Conservation (phyloP, 1,140 invertebrate species). For the Ceratosolen fusciceps region DNA sequence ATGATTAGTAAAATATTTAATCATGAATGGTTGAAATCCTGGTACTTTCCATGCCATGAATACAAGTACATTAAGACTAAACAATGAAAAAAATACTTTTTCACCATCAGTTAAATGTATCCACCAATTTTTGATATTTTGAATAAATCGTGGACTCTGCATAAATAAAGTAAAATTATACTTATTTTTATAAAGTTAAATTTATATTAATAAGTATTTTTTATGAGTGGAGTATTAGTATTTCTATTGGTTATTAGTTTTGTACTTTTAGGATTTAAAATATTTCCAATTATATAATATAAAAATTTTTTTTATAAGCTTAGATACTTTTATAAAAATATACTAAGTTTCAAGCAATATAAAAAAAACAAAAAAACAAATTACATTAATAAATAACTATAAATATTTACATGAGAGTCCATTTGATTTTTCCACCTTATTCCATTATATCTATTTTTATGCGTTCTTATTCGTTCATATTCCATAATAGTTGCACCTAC, state of each 20-base stretch:
- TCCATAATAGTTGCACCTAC: conserved; percentile 86
- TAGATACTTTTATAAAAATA: too few species aligned
- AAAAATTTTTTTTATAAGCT: too few species aligned
- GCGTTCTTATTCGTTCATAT: conserved; percentile 84
- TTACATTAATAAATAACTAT: too few species aligned
- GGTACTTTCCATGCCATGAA: conserved; percentile 88
- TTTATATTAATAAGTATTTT: too few species aligned
- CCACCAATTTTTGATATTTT: conserved; percentile 82
- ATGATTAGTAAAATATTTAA: conserved; percentile 88
- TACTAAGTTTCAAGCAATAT: too few species aligned
- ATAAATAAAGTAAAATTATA: conserved; percentile 28
- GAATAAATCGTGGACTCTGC: conserved; percentile 72
- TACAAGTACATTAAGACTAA: conserved; percentile 83
- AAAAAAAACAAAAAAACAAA: too few species aligned
- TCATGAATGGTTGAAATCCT: conserved; percentile 81
- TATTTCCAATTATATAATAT: too few species aligned
- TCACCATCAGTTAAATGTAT: conserved; percentile 80
- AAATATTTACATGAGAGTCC: too few species aligned
- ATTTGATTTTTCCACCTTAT: conserved; percentile 65
- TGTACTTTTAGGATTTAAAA: too few species aligned
- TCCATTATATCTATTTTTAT: conserved; percentile 73
- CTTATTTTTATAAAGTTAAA: conserved; percentile 19
- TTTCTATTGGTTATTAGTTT: too few species aligned
- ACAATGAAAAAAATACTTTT: conserved; percentile 85
- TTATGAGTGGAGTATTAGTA: too few species aligned